Base-by-base conservation (phyloP, 2,888 invertebrate species). In the Lithophane leautieri region DNA sequence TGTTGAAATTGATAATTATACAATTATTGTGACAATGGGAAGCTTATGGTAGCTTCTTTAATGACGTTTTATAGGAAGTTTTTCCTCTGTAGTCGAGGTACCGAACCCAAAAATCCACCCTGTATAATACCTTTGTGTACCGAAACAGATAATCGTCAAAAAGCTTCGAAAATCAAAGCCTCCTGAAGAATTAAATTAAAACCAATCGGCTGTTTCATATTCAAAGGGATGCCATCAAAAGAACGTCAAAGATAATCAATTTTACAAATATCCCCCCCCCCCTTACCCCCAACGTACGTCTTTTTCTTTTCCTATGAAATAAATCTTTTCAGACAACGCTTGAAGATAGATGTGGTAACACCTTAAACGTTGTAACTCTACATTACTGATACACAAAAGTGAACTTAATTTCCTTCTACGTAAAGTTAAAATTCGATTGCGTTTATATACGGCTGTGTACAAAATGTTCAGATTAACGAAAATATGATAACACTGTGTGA, bases 241-340 rank as follows among this genome's bases (percentile, higher is more conserved):
- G 93, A 91, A 94, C 94, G 93, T 93, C 93, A 94, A 94, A 95
- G 92, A 92, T 96, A 95, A 96, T 96, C 96, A 96, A 96, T 96
- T 96, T 95, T 94, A 94, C 95, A 96, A 95, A 96, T 95, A 95
- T 83, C 86, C 91, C 34, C 4, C 34, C 67, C 73, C 78, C 73
- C 78, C 91, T 88, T 16, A 22, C 63, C 52, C 88, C 85, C 85
- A 90, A 76, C 89, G 86, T 81, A 88, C 86, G 88, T 90, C 93
- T 93, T 94, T 94, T 95, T 94, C 92, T 93, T 94, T 93, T 92
- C 89, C 84, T 89, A 89, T 91, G 91, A 93, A 94, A 94, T 94
- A 94, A 94, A 94, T 95, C 93, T 93, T 89, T 91, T 89, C 92
- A 91, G 91, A 91, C 92, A 90, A 90, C 89, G 81, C 82, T 84